Percentiles rank a stretch among this genome's conserved stretches.
phyloP scores from a whole-genome alignment of 2,797 vertebrate genomes.

The Botia almorhae region DNA sequence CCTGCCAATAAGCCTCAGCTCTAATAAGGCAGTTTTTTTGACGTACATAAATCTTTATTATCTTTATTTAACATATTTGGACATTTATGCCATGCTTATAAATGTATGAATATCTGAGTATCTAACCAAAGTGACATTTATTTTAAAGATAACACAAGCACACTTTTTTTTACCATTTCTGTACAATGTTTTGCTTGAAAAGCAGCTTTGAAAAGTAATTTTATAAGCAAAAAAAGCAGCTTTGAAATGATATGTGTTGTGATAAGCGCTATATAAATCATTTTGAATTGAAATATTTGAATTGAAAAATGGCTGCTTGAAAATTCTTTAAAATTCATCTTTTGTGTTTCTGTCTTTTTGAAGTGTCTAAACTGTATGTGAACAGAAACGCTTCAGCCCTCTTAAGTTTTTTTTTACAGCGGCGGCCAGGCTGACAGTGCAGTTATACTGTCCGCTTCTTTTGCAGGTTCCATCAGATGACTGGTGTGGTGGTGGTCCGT shows the following conservation, averaged over 20 bases:
- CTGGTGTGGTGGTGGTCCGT: conserved; percentile 84
- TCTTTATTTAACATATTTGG: neutral
- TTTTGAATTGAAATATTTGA: too few species aligned
- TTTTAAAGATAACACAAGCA: neutral
- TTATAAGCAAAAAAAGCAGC: too few species aligned
- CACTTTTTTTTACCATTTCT: too few species aligned
- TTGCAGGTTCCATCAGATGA: conserved; percentile 94
- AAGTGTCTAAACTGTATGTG: too few species aligned
- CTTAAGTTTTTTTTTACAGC: neutral
- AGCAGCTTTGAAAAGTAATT: too few species aligned
- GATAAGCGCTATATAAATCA: too few species aligned
- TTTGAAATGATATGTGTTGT: too few species aligned
- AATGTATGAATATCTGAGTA: neutral
- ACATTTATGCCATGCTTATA: neutral
- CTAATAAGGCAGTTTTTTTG: conserved; percentile 19
- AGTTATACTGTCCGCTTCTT: neutral
- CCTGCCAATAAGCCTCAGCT: conserved; percentile 36
- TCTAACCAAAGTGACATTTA: neutral
- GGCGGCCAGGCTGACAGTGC: neutral
- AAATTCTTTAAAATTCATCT: too few species aligned
- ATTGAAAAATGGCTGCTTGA: too few species aligned
- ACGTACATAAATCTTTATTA: conserved; percentile 5
- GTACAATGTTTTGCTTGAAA: too few species aligned
- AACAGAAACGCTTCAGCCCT: neutral
- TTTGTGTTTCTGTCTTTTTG: too few species aligned